Evolutionary conservation across 1,140 invertebrate genomes (phyloP).

Genomic region (Heliconius eleuchia): DNA sequence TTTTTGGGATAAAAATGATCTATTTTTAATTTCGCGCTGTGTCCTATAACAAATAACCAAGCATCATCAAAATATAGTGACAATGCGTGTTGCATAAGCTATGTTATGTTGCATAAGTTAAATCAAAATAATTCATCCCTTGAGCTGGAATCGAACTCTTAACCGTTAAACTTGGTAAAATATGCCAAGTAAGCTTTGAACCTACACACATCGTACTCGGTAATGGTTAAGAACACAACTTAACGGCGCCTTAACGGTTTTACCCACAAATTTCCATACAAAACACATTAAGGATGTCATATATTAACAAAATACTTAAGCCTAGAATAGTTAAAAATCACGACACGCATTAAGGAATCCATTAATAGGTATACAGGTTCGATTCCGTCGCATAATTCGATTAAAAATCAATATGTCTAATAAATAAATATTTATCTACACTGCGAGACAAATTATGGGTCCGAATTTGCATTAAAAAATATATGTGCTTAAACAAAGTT

Average conservation of each 20-base stretch:
- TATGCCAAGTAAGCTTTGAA: not conserved
- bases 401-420: slow-evolving; percentile 9
- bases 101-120: too few relatives aligned
- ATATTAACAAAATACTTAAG: slow-evolving; percentile 11
- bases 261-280: not conserved
- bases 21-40: too few relatives aligned
- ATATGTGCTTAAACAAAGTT: not conserved
- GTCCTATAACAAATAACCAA: too few relatives aligned
- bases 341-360: slow-evolving; percentile 1
- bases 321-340: not conserved
- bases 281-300: not conserved
- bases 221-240: not conserved
- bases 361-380: slow-evolving; percentile 3
- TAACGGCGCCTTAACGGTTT: not conserved
- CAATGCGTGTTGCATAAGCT: too few relatives aligned
- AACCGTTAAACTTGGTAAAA: too few relatives aligned
- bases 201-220: too few relatives aligned
- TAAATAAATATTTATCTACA: slow-evolving; percentile 9
- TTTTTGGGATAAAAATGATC: too few relatives aligned
- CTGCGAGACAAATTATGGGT: not conserved
- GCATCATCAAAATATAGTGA: too few relatives aligned
- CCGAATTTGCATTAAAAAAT: not conserved
- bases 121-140: too few relatives aligned
- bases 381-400: not conserved
- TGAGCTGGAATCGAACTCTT: too few relatives aligned